Percentiles rank a stretch among this genome's conserved stretches.
phyloP scores from a whole-genome alignment of 2,797 vertebrate species.

The Orientallactaga sibirica region DNA sequence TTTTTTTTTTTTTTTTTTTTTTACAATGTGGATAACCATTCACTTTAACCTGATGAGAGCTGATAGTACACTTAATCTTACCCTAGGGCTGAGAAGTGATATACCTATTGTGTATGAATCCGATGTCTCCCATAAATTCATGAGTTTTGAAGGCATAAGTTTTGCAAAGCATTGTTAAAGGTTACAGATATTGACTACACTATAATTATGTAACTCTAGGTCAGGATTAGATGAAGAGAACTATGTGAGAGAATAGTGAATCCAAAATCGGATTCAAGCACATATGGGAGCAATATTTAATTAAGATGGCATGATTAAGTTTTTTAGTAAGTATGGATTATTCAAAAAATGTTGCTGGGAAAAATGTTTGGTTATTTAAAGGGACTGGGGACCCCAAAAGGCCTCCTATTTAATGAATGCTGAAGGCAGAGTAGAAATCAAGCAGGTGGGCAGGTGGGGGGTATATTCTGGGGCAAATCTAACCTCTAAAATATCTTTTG shows the following conservation, averaged over 20 bases:
- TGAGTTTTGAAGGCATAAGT: too few species aligned
- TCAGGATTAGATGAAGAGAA: background rate
- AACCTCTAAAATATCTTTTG: background rate
- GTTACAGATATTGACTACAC: background rate
- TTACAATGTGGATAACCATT: background rate
- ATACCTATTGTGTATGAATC: too few species aligned
- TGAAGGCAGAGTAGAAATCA: background rate
- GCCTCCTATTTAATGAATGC: too few species aligned
- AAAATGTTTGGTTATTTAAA: constrained; percentile 40
- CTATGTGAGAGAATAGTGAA: background rate
- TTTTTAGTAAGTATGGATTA: background rate
- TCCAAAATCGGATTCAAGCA: background rate
- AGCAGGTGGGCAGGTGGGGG: background rate
- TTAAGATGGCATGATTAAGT: constrained; percentile 2
- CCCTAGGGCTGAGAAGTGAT: too few species aligned
- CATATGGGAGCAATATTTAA: constrained; percentile 7
- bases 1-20: background rate
- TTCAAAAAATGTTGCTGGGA: background rate
- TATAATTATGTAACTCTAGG: background rate
- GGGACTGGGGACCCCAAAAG: background rate
- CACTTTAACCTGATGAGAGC: background rate
- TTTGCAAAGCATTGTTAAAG: background rate
- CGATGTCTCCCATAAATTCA: too few species aligned
- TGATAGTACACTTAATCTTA: too few species aligned
- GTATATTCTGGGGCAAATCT: background rate